Percentiles rank a stretch among this genome's conserved stretches.
Conservation (phyloP, 2,888 invertebrate genomes). For the Brenthis daphne region DNA sequence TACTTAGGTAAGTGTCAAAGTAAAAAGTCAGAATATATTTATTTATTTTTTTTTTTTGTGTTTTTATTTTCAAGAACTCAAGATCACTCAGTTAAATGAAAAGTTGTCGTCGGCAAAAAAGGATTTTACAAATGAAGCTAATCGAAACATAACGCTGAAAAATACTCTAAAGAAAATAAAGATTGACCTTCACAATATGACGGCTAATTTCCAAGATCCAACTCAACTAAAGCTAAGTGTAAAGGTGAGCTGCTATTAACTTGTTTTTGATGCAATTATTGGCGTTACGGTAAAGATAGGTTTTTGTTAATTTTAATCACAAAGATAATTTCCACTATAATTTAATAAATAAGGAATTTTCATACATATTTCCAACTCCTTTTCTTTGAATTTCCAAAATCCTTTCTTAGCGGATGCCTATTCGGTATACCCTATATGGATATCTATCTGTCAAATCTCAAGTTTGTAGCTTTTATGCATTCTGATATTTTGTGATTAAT, state of each 20-base stretch:
- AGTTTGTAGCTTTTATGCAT: too few species aligned
- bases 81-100: constrained; percentile 88
- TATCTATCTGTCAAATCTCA: too few species aligned
- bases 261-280: too few species aligned
- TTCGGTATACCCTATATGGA: too few species aligned
- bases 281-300: neutral
- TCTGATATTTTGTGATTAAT: too few species aligned
- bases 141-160: constrained; percentile 83
- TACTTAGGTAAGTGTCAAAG: neutral
- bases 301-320: too few species aligned
- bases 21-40: neutral
- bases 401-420: too few species aligned
- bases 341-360: too few species aligned
- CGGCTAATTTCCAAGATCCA: constrained; percentile 90
- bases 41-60: neutral
- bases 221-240: constrained; percentile 81
- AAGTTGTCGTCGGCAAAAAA: constrained; percentile 88
- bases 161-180: constrained; percentile 88
- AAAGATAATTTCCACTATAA: too few species aligned
- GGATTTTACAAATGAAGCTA: constrained; percentile 86
- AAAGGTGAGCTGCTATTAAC: constrained; percentile 59
- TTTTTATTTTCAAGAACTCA: constrained; percentile 82
- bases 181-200: constrained; percentile 90
- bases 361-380: too few species aligned
- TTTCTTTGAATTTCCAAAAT: too few species aligned